These are phyloP conservation scores for Mesorhabditis sp. DNA, from an alignment of 2,888 invertebrate species.

Conservation along the genomic window DNA sequence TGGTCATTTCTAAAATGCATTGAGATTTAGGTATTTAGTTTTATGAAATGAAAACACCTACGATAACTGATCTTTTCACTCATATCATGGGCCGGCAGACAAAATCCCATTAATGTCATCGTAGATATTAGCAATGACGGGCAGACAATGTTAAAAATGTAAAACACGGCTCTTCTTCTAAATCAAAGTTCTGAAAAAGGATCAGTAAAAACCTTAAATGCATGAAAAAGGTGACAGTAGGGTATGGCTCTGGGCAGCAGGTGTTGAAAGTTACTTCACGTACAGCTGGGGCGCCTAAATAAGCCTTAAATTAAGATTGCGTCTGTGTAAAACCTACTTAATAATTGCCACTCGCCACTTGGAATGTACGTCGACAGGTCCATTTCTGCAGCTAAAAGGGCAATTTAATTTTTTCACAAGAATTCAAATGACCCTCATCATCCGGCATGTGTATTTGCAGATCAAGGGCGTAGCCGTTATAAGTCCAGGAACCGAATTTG, in stretches of 20 bases:
- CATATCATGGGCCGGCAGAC: conserved; percentile 51
- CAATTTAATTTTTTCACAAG: background rate
- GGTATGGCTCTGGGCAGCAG: conserved; percentile 76
- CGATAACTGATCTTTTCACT: conserved; percentile 50
- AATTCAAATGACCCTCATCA: conserved; percentile 21
- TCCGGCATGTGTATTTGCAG: conserved; percentile 62
- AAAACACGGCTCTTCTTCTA: conserved; percentile 41
- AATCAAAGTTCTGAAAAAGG: background rate
- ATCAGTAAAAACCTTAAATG: conserved; percentile 22
- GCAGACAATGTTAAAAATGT: conserved; percentile 45
- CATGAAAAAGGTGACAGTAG: conserved; percentile 60
- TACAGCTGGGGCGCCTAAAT: conserved; percentile 51
- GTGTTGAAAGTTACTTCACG: conserved; percentile 64
- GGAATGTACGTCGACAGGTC: conserved; percentile 48
- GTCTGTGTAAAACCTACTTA: conserved; percentile 15
- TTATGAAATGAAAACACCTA: conserved; percentile 16
- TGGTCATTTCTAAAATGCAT: conserved; percentile 40
- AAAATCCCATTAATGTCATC: conserved; percentile 54
- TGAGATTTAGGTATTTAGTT: background rate
- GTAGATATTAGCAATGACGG: conserved; percentile 49
- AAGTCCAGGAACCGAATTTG: conserved; percentile 94
- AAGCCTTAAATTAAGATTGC: too few relatives aligned
- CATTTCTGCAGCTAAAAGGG: conserved; percentile 30
- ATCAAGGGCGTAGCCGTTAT: conserved; percentile 83
- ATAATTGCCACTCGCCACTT: conserved; percentile 46